Conservation (phyloP, 2,113 vertebrate genomes). For the Petrocephalus zakoni region DNA sequence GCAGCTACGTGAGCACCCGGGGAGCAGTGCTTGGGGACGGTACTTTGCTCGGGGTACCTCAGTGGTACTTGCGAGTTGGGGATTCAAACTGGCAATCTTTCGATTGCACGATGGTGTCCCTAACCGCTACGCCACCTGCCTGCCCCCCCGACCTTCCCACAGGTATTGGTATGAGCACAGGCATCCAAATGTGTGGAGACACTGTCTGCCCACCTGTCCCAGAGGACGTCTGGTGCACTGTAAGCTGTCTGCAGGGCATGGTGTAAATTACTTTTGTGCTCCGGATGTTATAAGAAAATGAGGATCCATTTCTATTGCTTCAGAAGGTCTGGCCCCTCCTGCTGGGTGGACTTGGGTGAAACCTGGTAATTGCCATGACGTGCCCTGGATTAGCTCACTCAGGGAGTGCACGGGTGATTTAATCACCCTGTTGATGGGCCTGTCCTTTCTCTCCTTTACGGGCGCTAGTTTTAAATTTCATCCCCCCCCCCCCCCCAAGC, state of each 20-base stretch:
- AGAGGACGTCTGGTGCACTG: not conserved
- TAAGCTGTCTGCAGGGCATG: not conserved
- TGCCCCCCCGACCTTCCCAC: not conserved
- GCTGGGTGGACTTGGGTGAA: not conserved
- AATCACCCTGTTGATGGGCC: slow-evolving; percentile 17
- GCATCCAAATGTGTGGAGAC: not conserved
- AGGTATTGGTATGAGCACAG: not conserved
- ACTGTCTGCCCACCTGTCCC: too few relatives aligned
- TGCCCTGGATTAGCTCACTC: not conserved
- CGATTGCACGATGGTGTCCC: too few relatives aligned
- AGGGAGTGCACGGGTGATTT: not conserved
- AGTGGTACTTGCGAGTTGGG: too few relatives aligned
- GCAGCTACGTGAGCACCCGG: too few relatives aligned
- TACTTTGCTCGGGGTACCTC: too few relatives aligned
- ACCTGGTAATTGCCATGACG: not conserved
- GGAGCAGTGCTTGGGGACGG: too few relatives aligned
- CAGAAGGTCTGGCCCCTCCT: not conserved
- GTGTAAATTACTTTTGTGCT: not conserved
- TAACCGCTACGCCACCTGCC: too few relatives aligned
- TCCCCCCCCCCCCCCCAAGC: slow-evolving; percentile 18
- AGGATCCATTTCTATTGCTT: not conserved
- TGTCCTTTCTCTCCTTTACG: slow-evolving; percentile 29
- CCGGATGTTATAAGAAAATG: slow-evolving; percentile 11
- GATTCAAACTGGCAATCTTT: too few relatives aligned
- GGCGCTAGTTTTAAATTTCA: slow-evolving; percentile 28